Evolutionary conservation across 2,113 vertebrate species (phyloP).

Genomic region (Gymnocephalus cernua): DNA sequence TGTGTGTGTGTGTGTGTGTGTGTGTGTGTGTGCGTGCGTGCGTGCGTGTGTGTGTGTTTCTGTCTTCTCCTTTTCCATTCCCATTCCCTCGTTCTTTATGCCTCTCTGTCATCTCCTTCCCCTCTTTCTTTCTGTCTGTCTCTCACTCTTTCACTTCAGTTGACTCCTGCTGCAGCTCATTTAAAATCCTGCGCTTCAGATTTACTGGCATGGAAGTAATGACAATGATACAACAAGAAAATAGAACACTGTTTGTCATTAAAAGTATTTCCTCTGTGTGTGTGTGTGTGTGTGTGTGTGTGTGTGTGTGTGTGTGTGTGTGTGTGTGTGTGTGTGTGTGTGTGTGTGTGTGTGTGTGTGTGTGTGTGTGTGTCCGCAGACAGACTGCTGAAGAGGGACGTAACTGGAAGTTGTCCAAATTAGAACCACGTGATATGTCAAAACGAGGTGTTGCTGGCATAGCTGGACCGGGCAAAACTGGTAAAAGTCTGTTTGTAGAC

Average conservation of each 20-base stretch:
- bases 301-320: background rate
- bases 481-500: too few relatives aligned
- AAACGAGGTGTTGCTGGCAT: too few relatives aligned
- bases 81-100: constrained; percentile 8
- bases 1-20: background rate
- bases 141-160: constrained; percentile 16
- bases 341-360: background rate
- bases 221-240: constrained; percentile 28
- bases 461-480: too few relatives aligned
- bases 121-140: background rate
- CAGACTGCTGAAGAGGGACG: too few relatives aligned
- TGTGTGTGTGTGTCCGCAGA: background rate
- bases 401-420: too few relatives aligned
- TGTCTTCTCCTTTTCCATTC: background rate
- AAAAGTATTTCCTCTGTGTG: constrained; percentile 45
- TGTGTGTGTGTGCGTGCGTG: too few relatives aligned
- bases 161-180: constrained; percentile 25
- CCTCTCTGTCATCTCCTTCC: constrained; percentile 19
- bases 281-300: background rate
- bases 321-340: background rate
- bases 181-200: constrained; percentile 27
- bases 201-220: constrained; percentile 32
- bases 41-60: background rate
- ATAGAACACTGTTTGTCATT: constrained; percentile 16
- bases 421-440: too few relatives aligned